These are phyloP conservation scores for Noctilio leporinus DNA, from an alignment of 2,113 vertebrate genomes.

Conservation along the genomic window DNA sequence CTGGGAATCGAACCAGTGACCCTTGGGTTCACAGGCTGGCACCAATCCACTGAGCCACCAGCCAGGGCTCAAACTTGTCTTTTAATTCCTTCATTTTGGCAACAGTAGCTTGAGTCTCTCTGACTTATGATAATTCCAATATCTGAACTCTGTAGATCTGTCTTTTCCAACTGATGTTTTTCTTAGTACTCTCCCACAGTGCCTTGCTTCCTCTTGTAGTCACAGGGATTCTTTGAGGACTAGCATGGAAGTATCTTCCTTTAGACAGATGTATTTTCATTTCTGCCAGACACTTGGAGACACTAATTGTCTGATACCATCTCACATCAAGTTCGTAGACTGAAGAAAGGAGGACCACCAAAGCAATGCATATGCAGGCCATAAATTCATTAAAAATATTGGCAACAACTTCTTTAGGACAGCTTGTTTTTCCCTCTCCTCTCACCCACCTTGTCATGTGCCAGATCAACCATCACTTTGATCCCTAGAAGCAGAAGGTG, in stretches of 20 bases:
- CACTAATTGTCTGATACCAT: background rate
- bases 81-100: background rate
- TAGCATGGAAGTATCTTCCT: background rate
- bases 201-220: background rate
- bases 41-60: too few relatives aligned
- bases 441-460: background rate
- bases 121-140: background rate
- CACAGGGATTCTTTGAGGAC: background rate
- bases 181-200: background rate
- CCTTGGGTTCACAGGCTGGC: too few relatives aligned
- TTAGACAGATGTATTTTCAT: background rate
- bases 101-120: background rate
- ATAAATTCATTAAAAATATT: background rate
- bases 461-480: background rate
- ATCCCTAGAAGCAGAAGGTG: background rate
- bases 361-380: background rate
- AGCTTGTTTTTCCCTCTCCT: background rate
- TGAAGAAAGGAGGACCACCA: background rate
- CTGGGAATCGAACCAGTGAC: too few relatives aligned
- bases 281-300: background rate
- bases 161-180: background rate
- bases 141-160: background rate
- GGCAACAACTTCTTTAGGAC: background rate
- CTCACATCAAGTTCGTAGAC: background rate
- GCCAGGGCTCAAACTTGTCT: background rate